Conservation (phyloP, 2,797 vertebrate genomes). For the Gymnoscopelus microlampas region DNA sequence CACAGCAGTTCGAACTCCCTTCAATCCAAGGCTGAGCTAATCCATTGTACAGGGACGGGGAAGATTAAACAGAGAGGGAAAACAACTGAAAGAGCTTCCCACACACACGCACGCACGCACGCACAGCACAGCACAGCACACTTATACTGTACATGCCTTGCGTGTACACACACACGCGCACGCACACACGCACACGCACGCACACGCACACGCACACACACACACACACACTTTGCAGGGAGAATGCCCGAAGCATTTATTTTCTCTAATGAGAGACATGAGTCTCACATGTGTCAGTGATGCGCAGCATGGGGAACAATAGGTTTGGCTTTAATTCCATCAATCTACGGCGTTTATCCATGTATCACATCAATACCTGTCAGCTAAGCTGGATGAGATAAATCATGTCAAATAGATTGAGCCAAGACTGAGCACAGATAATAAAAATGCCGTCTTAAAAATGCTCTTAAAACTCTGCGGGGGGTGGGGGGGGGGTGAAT, state of each 20-base stretch:
- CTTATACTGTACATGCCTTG: background rate
- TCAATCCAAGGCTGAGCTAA: constrained; percentile 69
- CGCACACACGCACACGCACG: constrained; percentile 17
- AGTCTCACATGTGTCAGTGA: constrained; percentile 79
- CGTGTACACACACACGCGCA: constrained; percentile 6
- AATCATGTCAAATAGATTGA: constrained; percentile 54
- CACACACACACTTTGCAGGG: constrained; percentile 40
- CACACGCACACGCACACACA: constrained; percentile 11
- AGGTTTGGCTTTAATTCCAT: constrained; percentile 77
- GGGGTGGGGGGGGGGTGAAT: constrained; percentile 10
- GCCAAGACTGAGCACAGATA: constrained; percentile 39
- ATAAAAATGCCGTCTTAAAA: constrained; percentile 57
- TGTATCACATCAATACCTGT: constrained; percentile 78
- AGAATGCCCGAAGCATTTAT: constrained; percentile 76
- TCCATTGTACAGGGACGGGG: constrained; percentile 62
- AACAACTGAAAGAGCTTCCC: constrained; percentile 67
- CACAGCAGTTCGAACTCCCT: constrained; percentile 50
- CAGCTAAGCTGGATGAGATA: constrained; percentile 71
- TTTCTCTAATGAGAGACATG: constrained; percentile 82
- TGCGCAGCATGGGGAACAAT: constrained; percentile 76
- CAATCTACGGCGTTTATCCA: constrained; percentile 74
- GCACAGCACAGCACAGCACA: constrained; percentile 1
- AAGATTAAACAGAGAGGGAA: constrained; percentile 69
- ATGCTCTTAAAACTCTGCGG: constrained; percentile 46
- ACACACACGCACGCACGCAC: constrained; percentile 49